Conservation (phyloP, 2,888 invertebrate genomes). For the Drosophila hamatofila region DNA sequence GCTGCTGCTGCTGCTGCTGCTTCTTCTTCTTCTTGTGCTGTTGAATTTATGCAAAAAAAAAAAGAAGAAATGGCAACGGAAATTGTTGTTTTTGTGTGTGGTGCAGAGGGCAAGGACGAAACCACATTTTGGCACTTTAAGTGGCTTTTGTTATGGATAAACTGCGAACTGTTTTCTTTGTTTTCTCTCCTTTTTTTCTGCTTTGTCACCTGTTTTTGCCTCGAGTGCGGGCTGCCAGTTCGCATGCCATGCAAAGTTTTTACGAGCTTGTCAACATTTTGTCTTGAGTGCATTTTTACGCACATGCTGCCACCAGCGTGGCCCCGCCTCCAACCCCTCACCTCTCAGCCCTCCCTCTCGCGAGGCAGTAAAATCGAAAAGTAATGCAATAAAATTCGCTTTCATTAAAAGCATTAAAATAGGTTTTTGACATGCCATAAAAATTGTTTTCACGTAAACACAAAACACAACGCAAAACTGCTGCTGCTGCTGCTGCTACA, state of each 20-base stretch:
- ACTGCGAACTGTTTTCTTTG: slow-evolving; percentile 10
- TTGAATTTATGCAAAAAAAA: slow-evolving; percentile 69
- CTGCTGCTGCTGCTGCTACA: slow-evolving; percentile 56
- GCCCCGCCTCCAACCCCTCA: no score
- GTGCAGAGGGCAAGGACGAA: slow-evolving; percentile 11
- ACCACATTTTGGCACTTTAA: slow-evolving; percentile 78
- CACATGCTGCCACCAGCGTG: slow-evolving; percentile 22
- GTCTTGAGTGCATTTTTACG: slow-evolving; percentile 77
- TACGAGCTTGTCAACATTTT: slow-evolving; percentile 80
- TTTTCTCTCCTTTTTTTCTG: slow-evolving; percentile 46
- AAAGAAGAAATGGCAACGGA: slow-evolving; percentile 38
- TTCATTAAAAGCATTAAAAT: slow-evolving; percentile 83
- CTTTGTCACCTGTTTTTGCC: slow-evolving; percentile 79
- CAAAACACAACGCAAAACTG: slow-evolving; percentile 53
- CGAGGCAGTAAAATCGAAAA: slow-evolving; percentile 80
- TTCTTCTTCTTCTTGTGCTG: not conserved
- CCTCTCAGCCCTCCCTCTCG: no score
- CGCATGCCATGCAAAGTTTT: slow-evolving; percentile 61
- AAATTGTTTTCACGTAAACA: slow-evolving; percentile 79
- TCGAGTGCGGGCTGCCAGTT: slow-evolving; percentile 31
- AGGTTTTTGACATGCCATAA: slow-evolving; percentile 82
- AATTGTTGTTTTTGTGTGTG: slow-evolving; percentile 58
- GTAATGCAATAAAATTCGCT: slow-evolving; percentile 81
- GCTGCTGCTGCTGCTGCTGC: not conserved
- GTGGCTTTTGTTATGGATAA: slow-evolving; percentile 46